These are phyloP conservation scores for Aegypius monachus DNA, from an alignment of 2,113 vertebrate genomes.

Conservation along the genomic window DNA sequence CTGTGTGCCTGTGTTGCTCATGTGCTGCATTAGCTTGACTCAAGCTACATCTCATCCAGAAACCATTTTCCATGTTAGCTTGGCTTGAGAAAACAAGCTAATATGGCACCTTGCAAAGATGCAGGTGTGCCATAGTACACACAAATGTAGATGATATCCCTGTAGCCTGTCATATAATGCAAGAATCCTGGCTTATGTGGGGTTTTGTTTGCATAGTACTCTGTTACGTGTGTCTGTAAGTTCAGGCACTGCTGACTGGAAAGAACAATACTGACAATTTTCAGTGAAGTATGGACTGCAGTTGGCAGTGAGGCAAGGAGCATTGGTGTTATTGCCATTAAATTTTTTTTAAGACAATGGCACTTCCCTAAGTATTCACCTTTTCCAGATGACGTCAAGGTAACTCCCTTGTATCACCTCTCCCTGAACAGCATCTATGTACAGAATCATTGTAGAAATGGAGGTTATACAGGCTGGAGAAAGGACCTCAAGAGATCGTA, in stretches of 20 bases:
- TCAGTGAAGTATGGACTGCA: background rate
- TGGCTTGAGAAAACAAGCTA: background rate
- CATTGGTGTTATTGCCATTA: background rate
- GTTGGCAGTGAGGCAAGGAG: background rate
- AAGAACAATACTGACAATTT: background rate
- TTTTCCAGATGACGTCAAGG: background rate
- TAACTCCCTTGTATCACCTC: background rate
- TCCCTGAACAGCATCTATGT: background rate
- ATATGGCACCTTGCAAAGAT: background rate
- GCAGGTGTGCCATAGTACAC: background rate
- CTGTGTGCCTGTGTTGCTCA: background rate
- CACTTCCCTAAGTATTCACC: background rate
- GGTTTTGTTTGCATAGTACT: background rate
- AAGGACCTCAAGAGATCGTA: fast-evolving
- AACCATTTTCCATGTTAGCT: background rate
- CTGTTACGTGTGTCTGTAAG: background rate
- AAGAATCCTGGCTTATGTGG: background rate
- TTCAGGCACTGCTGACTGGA: background rate
- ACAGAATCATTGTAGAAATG: background rate
- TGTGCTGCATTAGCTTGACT: background rate
- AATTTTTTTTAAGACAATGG: background rate
- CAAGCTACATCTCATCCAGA: background rate
- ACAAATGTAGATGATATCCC: too few relatives aligned
- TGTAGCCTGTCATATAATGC: background rate
- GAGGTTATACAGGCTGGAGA: background rate